Base-by-base conservation (phyloP, 2,888 invertebrate genomes). In the Andrena haemorrhoa region DNA sequence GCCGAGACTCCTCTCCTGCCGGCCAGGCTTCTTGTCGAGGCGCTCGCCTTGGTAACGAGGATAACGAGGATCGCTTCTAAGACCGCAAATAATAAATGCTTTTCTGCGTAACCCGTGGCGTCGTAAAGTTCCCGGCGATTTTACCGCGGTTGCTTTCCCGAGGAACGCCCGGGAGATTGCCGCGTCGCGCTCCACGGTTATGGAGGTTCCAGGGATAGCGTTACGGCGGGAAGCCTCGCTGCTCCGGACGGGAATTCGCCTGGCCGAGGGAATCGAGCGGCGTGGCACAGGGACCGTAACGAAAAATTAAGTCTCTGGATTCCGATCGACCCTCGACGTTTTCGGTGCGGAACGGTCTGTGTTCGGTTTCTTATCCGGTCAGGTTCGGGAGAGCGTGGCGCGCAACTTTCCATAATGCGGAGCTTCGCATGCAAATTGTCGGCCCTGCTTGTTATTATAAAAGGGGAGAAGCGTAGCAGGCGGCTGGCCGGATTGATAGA, bases 51-150 rank as follows among this genome's bases (percentile, higher is more conserved):
- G 82, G 88, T 88, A 88, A 88, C 88, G 83, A 87, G 88, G 88
- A 88, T 88, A 89, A 88, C 88, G 89, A 89, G 87, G 83, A 89
- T 87, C 87, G 82, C 61, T 76, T 86, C 87, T 87, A 88, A 88
- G 86, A 88, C 89, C 87, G 89, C 88, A 88, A 88, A 88, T 88
- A 88, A 88, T 88, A 88, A 88, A 88, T 86, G 88, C 88, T 81
- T 79, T 76, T 85, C 84, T 78, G 83, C 81, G 79, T 74, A 58
- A 58, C 76, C 72, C 80, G 88, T 82, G 80, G 83, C 79, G 63
- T 85, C 83, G 87, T 88, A 87, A 88, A 88, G 82, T 83, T 84
- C 79, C 70, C 41, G 64, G 77, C 80, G 86, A 82, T 81, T 82
- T 77, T 63, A 68, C 75, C 75, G 77, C 69, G 65, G 68, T 47